Evolutionary conservation across 2,888 invertebrate species (phyloP).

Genomic region (Phrixothrix hirtus): DNA sequence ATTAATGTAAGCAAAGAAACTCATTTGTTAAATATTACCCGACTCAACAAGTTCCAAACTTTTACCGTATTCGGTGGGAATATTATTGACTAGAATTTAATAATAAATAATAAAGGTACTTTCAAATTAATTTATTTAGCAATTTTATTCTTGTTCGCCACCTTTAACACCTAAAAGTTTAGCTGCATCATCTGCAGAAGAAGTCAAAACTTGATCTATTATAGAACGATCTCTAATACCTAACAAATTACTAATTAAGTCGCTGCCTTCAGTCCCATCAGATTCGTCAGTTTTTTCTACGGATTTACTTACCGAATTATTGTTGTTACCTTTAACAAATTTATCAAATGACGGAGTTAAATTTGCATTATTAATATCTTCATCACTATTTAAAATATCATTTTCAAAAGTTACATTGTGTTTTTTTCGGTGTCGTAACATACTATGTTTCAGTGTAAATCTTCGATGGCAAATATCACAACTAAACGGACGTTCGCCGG

Average conservation of each 20-base stretch:
- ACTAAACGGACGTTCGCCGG: constrained; percentile 88
- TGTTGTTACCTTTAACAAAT: constrained; percentile 51
- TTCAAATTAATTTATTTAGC: background rate
- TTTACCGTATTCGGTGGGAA: constrained; percentile 44
- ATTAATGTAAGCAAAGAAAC: no score
- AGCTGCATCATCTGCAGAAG: constrained; percentile 85
- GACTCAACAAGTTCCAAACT: no score
- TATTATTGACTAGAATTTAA: constrained; percentile 51
- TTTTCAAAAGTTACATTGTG: constrained; percentile 66
- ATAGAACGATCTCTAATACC: constrained; percentile 85
- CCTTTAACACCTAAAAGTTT: constrained; percentile 79
- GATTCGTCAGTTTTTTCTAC: constrained; percentile 59
- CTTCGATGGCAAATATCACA: constrained; percentile 86
- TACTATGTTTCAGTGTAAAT: constrained; percentile 92
- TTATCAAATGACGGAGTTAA: constrained; percentile 29
- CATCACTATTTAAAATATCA: constrained; percentile 56
- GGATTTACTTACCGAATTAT: constrained; percentile 52
- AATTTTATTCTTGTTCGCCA: constrained; percentile 43
- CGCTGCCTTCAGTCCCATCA: constrained; percentile 63
- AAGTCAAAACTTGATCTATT: constrained; percentile 81
- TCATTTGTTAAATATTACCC: no score
- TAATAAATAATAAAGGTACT: background rate
- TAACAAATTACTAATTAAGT: constrained; percentile 85
- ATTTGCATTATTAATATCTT: constrained; percentile 45
- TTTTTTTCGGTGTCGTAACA: constrained; percentile 91